Evolutionary conservation across 2,888 invertebrate genomes (phyloP).

Genomic region (Eilema depressum): DNA sequence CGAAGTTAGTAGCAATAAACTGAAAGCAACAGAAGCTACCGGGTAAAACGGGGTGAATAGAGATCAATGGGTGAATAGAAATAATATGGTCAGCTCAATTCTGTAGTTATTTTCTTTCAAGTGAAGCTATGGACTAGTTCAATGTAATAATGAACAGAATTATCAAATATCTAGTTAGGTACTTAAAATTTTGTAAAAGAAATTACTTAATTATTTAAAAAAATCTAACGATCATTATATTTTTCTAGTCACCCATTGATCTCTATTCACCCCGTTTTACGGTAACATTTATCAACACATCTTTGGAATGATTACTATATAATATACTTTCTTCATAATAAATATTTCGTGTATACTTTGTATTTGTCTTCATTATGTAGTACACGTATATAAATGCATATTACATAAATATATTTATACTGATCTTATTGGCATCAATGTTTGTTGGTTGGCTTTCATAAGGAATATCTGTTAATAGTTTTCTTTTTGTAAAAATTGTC

Average conservation of each 20-base stretch:
- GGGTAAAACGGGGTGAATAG: no score
- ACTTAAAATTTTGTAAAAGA: no score
- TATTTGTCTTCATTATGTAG: slow-evolving; percentile 47
- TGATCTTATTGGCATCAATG: slow-evolving; percentile 68
- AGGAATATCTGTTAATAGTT: slow-evolving; percentile 58
- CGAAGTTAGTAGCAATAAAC: neutral
- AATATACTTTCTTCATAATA: slow-evolving; percentile 43
- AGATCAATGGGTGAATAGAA: no score
- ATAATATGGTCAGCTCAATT: no score
- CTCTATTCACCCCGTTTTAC: no score
- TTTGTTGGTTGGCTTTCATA: slow-evolving; percentile 64
- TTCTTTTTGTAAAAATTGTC: slow-evolving; percentile 55
- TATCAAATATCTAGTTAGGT: no score
- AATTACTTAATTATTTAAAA: no score
- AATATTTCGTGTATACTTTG: slow-evolving; percentile 38
- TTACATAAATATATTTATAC: slow-evolving; percentile 41
- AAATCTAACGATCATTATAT: no score
- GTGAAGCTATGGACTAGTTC: no score
- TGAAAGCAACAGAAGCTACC: slow-evolving; percentile 53
- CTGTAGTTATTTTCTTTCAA: no score
- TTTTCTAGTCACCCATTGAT: no score
- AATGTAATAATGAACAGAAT: no score
- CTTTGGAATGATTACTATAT: slow-evolving; percentile 80
- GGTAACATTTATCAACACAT: slow-evolving; percentile 70
- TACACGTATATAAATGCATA: slow-evolving; percentile 47